phyloP scores from a whole-genome alignment of 2,113 vertebrate genomes.

The Atrichornis clamosus region DNA sequence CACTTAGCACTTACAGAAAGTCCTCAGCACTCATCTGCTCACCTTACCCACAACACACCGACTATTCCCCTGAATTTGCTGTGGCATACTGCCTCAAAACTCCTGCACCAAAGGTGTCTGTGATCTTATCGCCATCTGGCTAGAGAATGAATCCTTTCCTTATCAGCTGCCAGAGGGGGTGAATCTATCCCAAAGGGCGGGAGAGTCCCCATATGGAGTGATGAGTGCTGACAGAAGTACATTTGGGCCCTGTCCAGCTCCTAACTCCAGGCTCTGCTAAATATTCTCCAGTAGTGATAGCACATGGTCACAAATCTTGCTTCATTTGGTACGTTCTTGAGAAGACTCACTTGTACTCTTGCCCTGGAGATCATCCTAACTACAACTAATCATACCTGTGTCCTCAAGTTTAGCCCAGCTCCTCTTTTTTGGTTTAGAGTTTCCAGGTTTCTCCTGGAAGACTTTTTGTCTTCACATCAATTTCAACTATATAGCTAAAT shows the following conservation, averaged over 20 bases:
- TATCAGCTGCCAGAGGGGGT: neutral
- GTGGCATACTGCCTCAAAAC: neutral
- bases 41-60: neutral
- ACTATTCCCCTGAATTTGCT: neutral
- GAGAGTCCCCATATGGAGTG: neutral
- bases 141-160: neutral
- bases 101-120: neutral
- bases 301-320: fast-evolving
- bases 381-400: neutral
- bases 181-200: fast-evolving
- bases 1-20: neutral
- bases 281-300: neutral
- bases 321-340: neutral
- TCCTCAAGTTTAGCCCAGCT: neutral
- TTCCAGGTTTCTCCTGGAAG: neutral
- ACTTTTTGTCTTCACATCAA: neutral
- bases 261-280: neutral
- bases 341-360: neutral
- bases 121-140: neutral
- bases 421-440: neutral
- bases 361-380: neutral
- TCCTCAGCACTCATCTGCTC: neutral
- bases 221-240: neutral
- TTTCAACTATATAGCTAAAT: neutral
- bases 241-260: neutral